Conservation (phyloP, 1,140 invertebrate species). For the Holcopasites calliopsidis region DNA sequence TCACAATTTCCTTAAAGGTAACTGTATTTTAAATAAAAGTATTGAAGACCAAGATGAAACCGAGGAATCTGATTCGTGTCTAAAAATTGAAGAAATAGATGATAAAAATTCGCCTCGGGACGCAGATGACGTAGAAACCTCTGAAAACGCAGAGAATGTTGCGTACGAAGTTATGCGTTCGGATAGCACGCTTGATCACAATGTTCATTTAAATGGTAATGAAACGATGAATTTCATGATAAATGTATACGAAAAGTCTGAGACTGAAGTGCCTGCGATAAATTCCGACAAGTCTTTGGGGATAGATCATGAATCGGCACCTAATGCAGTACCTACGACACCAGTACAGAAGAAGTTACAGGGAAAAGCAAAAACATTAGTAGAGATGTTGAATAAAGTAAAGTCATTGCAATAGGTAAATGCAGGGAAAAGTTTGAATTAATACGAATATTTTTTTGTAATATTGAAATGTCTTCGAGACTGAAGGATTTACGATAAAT, state of each 20-base stretch:
- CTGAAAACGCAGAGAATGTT: neutral
- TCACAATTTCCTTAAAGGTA: neutral
- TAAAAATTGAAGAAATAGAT: neutral
- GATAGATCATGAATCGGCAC: neutral
- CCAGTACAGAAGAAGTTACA: neutral
- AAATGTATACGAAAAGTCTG: neutral
- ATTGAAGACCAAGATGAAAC: neutral
- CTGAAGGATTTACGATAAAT: neutral
- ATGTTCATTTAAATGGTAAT: neutral
- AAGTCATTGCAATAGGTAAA: neutral
- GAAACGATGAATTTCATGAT: neutral
- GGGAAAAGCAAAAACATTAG: neutral
- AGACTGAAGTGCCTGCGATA: neutral
- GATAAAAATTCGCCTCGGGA: neutral
- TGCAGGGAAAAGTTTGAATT: neutral
- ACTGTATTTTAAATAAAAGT: neutral
- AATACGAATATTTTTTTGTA: neutral
- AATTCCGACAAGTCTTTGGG: neutral
- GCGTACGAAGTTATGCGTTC: neutral
- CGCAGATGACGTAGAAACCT: neutral
- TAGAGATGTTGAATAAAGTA: slow-evolving; percentile 9
- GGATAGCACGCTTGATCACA: neutral
- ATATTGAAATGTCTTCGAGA: neutral
- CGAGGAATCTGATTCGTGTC: neutral
- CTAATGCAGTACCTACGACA: neutral